Evolutionary conservation across 2,888 invertebrate genomes (phyloP), one percentile per base, ranked within the genome.

Genomic region (Tineola bisselliella): DNA sequence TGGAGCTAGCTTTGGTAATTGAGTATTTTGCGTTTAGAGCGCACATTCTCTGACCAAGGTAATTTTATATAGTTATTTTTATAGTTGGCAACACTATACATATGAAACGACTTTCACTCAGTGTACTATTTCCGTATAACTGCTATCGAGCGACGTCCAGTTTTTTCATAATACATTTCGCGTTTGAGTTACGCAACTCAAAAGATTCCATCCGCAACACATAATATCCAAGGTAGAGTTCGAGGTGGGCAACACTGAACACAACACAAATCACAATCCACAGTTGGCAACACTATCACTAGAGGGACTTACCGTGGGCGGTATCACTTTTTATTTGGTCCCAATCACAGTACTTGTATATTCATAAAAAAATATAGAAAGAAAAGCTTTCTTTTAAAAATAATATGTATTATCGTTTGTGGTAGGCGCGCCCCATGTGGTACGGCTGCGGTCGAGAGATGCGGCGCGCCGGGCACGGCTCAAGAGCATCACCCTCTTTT

Each of bases 381-480:
- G 73, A 73, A 74, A 43, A 48, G 73, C 70, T 74, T 75, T 76
- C 74, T 73, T 73, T 67, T 71, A 76, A 57, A 38, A 69, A 68
- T 73, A 71, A 69, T 77, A 71, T 72, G 74, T 75, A 78, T 77
- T 84, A 84, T 84, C 81, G 81, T 74, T 74, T 72, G 74, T 77
- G 77, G 74, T 82, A 81, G 75, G 84, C 80, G 86, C 84, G 84
- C 84, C 81, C 87, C 87, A 87, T 87, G 83, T 78, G 87, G 82
- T 81, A 70, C 75, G 84, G 75, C 76, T 75, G 71, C 73, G 73
- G 76, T 52, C 33, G 60, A 54, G 60, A 61, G 76, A 74, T 82
- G 84, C 71, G 76, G 73, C 81, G 84, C 79, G 80, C 76, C 82
- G 84, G 78, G 84, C 84, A 81, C 77, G 77, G 82, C 74, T 73